Conservation (phyloP, 2,888 invertebrate genomes). For the Amphimallon solstitiale region DNA sequence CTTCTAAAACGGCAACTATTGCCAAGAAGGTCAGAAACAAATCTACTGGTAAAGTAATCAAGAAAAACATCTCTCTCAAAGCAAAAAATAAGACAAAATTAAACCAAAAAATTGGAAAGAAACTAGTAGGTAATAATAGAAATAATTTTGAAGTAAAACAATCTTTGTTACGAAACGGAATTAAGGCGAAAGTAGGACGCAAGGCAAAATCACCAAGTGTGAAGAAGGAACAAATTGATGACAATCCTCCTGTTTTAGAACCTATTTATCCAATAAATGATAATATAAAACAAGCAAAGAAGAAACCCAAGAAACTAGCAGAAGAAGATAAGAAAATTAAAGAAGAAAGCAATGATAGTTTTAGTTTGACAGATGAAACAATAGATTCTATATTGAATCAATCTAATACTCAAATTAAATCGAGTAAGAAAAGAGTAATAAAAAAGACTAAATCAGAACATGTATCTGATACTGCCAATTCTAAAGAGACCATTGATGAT, state of each 20-base stretch:
- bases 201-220: slow-evolving; percentile 49
- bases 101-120: slow-evolving; percentile 53
- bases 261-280: slow-evolving; percentile 55
- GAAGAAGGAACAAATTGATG: slow-evolving; percentile 40
- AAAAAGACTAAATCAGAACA: slow-evolving; percentile 41
- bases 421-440: slow-evolving; percentile 41
- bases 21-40: slow-evolving; percentile 43
- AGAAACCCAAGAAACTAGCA: slow-evolving; percentile 40
- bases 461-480: slow-evolving; percentile 28
- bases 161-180: slow-evolving; percentile 57
- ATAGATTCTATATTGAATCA: slow-evolving; percentile 46
- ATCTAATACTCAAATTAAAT: slow-evolving; percentile 39
- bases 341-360: slow-evolving; percentile 36
- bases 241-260: slow-evolving; percentile 56
- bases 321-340: slow-evolving; percentile 42
- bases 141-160: slow-evolving; percentile 54
- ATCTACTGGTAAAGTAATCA: slow-evolving; percentile 42
- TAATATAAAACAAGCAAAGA: slow-evolving; percentile 47
- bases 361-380: slow-evolving; percentile 39
- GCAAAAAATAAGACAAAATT: slow-evolving; percentile 54
- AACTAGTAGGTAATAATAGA: slow-evolving; percentile 54
- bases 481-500: slow-evolving; percentile 54
- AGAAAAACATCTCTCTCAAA: slow-evolving; percentile 52
- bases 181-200: slow-evolving; percentile 49
- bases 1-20: slow-evolving; percentile 31